Evolutionary conservation across 2,888 invertebrate genomes (phyloP), one percentile per base, ranked within the genome.

Genomic region (Tipula confusa): DNA sequence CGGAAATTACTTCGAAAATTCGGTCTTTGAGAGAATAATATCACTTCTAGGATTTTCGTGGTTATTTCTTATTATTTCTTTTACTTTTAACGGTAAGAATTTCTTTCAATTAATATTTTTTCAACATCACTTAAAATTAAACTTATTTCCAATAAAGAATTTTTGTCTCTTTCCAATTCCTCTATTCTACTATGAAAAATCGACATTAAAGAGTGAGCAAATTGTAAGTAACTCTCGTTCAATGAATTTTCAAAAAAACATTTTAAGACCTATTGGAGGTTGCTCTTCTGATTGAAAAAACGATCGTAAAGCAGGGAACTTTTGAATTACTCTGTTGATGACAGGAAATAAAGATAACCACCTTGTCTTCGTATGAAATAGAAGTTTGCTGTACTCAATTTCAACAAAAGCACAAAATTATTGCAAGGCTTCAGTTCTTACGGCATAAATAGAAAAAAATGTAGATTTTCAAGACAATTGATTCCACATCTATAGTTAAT

Each of bases 31-130:
- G n/a, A n/a, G n/a, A n/a, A n/a, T n/a, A n/a, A n/a, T 15, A 0
- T 29, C 81, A 82, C 81, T 82, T 82, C 81, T 82, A 33, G 15
- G n/a, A 2, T 82, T 82, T 82, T 82, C 33, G 31, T 33, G 1
- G 13, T 82, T 82, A 82, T 82, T 82, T 31, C 81, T 82, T 82
- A n/a, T n/a, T n/a, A n/a, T n/a, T n/a, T n/a, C n/a, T n/a, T n/a
- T 81, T 1, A 81, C 81, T 81, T 81, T 81, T n/a, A 81, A n/a
- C 29, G 31, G 29, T 81, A 81, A 29, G 31, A 81, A 81, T 31
- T 81, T 81, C 31, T 81, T 81, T 81, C 81, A 81, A n/a, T 81
- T 81, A 81, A 81, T 31, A 81, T 81, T 13, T 81, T 81, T 81
- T n/a, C 0, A 81, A 31, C 29, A 29, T 81, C 81, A 81, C n/a